Conservation (phyloP, 2,113 vertebrate species). For the Argyrosomus japonicus region DNA sequence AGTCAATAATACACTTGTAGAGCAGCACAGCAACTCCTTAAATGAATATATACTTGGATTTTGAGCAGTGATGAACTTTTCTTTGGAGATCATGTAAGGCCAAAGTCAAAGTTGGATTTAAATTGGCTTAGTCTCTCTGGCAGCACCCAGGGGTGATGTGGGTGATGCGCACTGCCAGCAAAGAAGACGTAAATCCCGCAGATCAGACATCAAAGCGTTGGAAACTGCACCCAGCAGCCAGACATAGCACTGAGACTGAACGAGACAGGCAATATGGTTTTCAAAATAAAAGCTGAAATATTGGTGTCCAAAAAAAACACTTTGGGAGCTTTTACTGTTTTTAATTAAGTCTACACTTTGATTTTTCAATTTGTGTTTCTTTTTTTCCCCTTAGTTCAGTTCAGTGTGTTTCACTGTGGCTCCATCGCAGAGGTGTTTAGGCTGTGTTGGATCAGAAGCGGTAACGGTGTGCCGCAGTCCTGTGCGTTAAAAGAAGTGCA, state of each 20-base stretch:
- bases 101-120: constrained; percentile 48
- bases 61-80: constrained; percentile 1
- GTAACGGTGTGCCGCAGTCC: constrained; percentile 2
- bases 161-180: constrained; percentile 61
- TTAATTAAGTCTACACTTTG: not conserved
- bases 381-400: not conserved
- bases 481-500: constrained; percentile 29
- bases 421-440: not conserved
- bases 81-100: constrained; percentile 29
- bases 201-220: constrained; percentile 75
- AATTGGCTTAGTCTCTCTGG: constrained; percentile 43
- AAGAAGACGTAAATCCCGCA: constrained; percentile 57
- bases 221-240: constrained; percentile 54
- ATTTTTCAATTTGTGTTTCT: not conserved
- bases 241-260: constrained; percentile 22
- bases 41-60: not conserved
- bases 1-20: constrained; percentile 16
- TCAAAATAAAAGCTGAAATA: constrained; percentile 50
- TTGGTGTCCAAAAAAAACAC: not conserved
- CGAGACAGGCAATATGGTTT: not conserved
- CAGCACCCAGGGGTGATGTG: constrained; percentile 46
- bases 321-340: not conserved
- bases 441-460: not conserved
- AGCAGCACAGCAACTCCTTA: not conserved
- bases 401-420: not conserved